These are phyloP conservation scores for Pachydiplax longipennis DNA, from an alignment of 2,888 invertebrate species.

Conservation along the genomic window DNA sequence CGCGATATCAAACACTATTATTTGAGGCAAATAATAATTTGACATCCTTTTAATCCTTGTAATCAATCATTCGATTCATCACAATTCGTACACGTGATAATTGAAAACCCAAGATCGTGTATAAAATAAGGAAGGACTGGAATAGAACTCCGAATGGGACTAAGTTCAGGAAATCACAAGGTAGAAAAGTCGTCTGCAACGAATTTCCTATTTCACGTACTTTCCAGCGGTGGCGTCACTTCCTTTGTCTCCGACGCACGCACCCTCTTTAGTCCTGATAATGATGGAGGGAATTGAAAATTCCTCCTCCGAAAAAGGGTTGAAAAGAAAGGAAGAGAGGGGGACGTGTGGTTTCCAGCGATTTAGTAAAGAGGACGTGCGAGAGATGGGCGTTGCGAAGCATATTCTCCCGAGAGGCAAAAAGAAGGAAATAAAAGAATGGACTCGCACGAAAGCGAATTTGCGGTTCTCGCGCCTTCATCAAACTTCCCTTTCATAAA, in stretches of 20 bases:
- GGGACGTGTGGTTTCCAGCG: neutral
- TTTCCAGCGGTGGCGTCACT: neutral
- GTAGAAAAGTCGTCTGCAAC: too few relatives aligned
- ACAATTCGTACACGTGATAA: too few relatives aligned
- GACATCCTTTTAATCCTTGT: too few relatives aligned
- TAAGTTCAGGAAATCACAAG: too few relatives aligned
- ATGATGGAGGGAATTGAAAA: conserved; percentile 29
- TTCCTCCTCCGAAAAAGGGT: conserved; percentile 3
- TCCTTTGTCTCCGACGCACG: neutral
- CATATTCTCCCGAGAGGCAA: neutral
- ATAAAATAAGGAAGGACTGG: too few relatives aligned
- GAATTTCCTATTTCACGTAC: too few relatives aligned
- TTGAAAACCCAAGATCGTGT: too few relatives aligned
- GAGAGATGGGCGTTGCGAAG: neutral
- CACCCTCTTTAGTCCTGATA: neutral
- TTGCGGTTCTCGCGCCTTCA: neutral
- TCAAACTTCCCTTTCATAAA: neutral
- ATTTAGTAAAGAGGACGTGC: neutral
- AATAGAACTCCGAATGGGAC: too few relatives aligned
- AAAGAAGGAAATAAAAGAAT: neutral
- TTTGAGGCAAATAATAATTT: too few relatives aligned
- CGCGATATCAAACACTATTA: too few relatives aligned
- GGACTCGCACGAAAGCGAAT: neutral
- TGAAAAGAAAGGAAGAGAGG: neutral
- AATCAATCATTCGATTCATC: too few relatives aligned